Conservation (phyloP, 1,140 invertebrate species). For the Zaprionus davidi region DNA sequence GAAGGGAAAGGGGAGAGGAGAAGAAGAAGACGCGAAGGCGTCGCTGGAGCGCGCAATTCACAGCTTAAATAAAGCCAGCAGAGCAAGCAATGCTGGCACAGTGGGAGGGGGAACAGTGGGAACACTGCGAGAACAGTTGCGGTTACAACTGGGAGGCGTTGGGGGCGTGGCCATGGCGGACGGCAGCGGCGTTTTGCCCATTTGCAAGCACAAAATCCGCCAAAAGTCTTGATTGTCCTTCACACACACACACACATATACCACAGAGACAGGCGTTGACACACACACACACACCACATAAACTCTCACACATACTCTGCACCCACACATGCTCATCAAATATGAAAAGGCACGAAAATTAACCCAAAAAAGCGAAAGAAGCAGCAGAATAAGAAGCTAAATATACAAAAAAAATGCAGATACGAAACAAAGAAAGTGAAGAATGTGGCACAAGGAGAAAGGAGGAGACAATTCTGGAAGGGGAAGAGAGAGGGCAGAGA, state of each 20-base stretch:
- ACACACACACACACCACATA: slow-evolving; percentile 19
- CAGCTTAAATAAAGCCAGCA: slow-evolving; percentile 41
- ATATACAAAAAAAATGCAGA: slow-evolving; percentile 19
- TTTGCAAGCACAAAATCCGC: slow-evolving; percentile 26
- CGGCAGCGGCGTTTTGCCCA: slow-evolving; percentile 13
- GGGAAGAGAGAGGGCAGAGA: not conserved
- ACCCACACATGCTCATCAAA: slow-evolving; percentile 57
- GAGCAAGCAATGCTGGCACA: not conserved
- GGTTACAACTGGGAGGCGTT: not conserved
- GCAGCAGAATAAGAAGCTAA: slow-evolving; percentile 34
- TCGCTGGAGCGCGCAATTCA: slow-evolving; percentile 1
- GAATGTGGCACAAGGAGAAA: not conserved
- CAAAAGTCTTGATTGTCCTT: slow-evolving; percentile 48
- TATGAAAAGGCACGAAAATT: slow-evolving; percentile 65
- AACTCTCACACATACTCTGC: slow-evolving; percentile 17
- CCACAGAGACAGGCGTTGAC: not conserved
- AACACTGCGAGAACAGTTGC: not conserved
- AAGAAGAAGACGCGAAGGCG: not conserved
- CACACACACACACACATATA: slow-evolving; percentile 10
- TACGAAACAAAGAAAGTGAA: not conserved
- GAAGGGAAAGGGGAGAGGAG: slow-evolving; percentile 29
- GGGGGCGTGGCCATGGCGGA: slow-evolving; percentile 16
- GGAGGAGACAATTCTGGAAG: not conserved
- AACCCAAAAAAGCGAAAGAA: slow-evolving; percentile 23
- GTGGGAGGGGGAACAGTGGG: not conserved